Percentiles rank a stretch among this genome's conserved stretches.
Conservation (phyloP, 2,113 vertebrate genomes). For the Lates calcarifer region DNA sequence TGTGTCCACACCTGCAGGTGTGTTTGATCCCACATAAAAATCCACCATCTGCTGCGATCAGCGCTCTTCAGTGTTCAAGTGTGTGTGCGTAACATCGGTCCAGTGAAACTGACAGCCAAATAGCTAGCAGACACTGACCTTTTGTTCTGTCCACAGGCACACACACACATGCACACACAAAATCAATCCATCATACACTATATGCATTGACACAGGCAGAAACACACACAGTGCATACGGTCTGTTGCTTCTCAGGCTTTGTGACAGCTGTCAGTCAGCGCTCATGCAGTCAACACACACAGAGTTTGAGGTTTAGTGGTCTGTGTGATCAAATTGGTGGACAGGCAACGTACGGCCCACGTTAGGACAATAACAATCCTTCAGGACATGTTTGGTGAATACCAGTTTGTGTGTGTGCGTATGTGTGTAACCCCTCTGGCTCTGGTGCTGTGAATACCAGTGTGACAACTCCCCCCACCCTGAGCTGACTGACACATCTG, state of each 20-base stretch:
- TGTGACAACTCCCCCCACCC: constrained; percentile 62
- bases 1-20: constrained; percentile 37
- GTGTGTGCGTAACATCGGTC: constrained; percentile 26
- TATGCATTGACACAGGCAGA: constrained; percentile 41
- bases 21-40: constrained; percentile 47
- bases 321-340: constrained; percentile 81
- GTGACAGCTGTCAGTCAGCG: constrained; percentile 75
- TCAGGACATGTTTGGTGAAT: constrained; percentile 63
- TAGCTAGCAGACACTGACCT: constrained; percentile 71
- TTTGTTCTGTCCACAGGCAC: constrained; percentile 56
- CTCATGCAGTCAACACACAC: constrained; percentile 38
- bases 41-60: constrained; percentile 66
- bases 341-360: constrained; percentile 62
- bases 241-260: constrained; percentile 63
- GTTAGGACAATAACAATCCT: constrained; percentile 72
- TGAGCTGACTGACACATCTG: constrained; percentile 78
- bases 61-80: neutral
- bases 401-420: constrained; percentile 22
- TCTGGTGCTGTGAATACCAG: constrained; percentile 58
- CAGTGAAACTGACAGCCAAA: constrained; percentile 60
- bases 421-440: constrained; percentile 45
- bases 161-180: neutral
- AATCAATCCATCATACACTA: constrained; percentile 39
- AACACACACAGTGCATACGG: constrained; percentile 28
- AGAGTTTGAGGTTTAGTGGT: constrained; percentile 79